phyloP scores from a whole-genome alignment of 2,888 invertebrate species.

The Archips crataeganus region DNA sequence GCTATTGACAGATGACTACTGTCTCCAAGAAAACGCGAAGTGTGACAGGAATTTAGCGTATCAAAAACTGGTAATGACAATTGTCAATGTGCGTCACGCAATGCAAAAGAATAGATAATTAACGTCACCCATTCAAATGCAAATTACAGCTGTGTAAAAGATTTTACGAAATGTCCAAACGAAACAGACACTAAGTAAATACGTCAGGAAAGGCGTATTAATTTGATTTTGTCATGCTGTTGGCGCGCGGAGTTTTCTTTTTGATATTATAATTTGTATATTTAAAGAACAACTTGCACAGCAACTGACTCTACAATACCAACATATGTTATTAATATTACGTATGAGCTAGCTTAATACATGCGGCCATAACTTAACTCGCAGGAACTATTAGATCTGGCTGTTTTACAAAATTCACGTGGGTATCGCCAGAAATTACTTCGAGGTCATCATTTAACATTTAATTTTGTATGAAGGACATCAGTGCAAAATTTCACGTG shows the following conservation, averaged over 20 bases:
- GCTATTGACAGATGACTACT: background rate
- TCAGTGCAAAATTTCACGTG: too few relatives aligned
- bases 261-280: background rate
- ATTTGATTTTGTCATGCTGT: conserved; percentile 12
- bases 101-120: conserved; percentile 53
- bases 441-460: too few relatives aligned
- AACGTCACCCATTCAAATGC: conserved; percentile 54
- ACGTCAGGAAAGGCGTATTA: conserved; percentile 23
- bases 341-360: too few relatives aligned
- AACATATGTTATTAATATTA: too few relatives aligned
- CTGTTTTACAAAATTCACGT: too few relatives aligned
- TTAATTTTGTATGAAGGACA: too few relatives aligned
- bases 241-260: conserved; percentile 2
- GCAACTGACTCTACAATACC: background rate
- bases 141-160: conserved; percentile 48
- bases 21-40: background rate
- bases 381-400: too few relatives aligned
- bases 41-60: conserved; percentile 22
- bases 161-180: conserved; percentile 35
- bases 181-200: conserved; percentile 29
- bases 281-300: background rate
- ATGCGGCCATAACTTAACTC: too few relatives aligned
- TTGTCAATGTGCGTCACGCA: conserved; percentile 48
- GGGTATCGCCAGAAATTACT: too few relatives aligned
- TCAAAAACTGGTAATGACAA: conserved; percentile 45